Conservation (phyloP, 2,113 vertebrate genomes). For the Narcine bancroftii region DNA sequence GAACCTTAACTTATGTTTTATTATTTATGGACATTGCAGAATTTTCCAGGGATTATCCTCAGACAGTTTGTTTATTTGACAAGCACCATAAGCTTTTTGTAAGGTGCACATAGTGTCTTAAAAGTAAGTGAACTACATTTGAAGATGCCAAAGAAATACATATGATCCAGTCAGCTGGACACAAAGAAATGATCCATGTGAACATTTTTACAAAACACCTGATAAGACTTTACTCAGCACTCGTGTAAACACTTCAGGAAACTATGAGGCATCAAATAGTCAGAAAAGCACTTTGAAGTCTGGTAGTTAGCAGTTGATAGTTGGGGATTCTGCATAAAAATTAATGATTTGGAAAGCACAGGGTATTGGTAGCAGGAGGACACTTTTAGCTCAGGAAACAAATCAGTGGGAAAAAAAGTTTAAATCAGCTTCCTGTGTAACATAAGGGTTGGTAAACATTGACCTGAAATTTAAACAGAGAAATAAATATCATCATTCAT, state of each 20-base stretch:
- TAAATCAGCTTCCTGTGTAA: neutral
- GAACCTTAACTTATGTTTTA: neutral
- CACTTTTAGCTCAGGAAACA: neutral
- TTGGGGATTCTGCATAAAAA: neutral
- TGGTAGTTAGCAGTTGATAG: neutral
- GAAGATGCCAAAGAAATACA: neutral
- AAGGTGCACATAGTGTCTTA: neutral
- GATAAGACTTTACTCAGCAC: neutral
- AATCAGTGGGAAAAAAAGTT: neutral
- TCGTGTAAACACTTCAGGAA: neutral
- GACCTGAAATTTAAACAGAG: too few species aligned
- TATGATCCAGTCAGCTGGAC: neutral
- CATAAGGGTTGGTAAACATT: neutral
- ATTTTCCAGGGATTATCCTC: too few species aligned
- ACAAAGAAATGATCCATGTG: neutral
- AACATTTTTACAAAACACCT: neutral
- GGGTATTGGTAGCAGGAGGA: constrained; percentile 15
- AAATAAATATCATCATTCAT: too few species aligned
- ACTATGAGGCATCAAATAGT: neutral
- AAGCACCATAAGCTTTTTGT: neutral
- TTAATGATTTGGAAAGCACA: neutral
- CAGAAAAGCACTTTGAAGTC: neutral
- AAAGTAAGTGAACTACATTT: neutral
- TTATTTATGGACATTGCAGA: neutral
- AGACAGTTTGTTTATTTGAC: neutral